phyloP scores from a whole-genome alignment of 2,113 vertebrate species.

The Gambusia affinis region DNA sequence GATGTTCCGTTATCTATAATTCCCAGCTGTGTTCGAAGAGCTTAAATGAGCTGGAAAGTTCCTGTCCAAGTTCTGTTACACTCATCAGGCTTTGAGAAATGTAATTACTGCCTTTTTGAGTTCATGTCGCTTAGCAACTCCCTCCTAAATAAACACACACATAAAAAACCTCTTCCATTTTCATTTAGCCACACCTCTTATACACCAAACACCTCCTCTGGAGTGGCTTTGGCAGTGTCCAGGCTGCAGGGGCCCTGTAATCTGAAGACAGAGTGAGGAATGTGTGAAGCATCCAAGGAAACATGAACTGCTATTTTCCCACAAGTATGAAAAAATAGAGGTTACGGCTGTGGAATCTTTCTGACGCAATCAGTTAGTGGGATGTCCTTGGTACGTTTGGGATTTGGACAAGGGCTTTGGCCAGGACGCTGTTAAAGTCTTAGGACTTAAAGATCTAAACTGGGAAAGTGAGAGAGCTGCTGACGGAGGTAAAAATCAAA shows the following conservation, averaged over 20 bases:
- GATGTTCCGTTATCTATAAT: constrained; percentile 79
- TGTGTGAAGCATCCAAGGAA: constrained; percentile 88
- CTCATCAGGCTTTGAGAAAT: constrained; percentile 76
- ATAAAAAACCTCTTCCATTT: constrained; percentile 55
- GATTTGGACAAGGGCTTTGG: constrained; percentile 66
- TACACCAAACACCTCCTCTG: constrained; percentile 64
- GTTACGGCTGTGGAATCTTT: constrained; percentile 78
- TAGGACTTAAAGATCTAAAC: constrained; percentile 62
- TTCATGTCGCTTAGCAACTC: constrained; percentile 65
- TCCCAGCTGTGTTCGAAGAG: constrained; percentile 76
- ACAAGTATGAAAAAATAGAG: constrained; percentile 86
- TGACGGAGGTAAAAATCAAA: constrained; percentile 51
- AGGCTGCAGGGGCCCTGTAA: constrained; percentile 73
- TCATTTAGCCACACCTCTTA: constrained; percentile 67
- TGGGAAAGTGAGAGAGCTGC: constrained; percentile 48
- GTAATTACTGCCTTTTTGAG: constrained; percentile 74
- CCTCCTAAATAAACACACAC: constrained; percentile 59
- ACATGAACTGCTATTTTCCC: constrained; percentile 92
- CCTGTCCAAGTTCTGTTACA: constrained; percentile 75
- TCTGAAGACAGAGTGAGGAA: constrained; percentile 86
- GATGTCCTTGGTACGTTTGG: constrained; percentile 59
- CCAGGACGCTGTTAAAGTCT: constrained; percentile 69
- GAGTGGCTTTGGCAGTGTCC: constrained; percentile 65
- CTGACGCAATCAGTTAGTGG: constrained; percentile 77
- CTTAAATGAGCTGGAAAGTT: constrained; percentile 76